Conservation (phyloP, 2,888 invertebrate species). For the Teinopalpus imperialis region DNA sequence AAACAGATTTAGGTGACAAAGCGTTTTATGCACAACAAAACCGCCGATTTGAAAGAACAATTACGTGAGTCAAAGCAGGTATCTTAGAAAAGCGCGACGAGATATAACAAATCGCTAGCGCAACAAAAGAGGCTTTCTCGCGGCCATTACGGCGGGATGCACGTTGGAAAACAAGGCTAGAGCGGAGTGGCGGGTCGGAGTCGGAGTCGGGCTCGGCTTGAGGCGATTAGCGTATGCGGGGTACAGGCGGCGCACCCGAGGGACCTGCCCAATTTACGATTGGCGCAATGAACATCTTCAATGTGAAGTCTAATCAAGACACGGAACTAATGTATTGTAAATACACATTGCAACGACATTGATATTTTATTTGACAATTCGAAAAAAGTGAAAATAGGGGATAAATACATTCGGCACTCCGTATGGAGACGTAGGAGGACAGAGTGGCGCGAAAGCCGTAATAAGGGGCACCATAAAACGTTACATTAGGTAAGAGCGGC, state of each 20-base stretch:
- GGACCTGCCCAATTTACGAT: constrained; percentile 66
- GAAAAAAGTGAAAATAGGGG: constrained; percentile 21
- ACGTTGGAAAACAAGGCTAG: constrained; percentile 48
- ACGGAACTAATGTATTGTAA: constrained; percentile 33
- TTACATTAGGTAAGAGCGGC: constrained; percentile 81
- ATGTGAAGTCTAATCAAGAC: constrained; percentile 63
- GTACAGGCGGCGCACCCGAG: constrained; percentile 46
- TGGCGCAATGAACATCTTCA: constrained; percentile 76
- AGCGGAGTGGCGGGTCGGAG: constrained; percentile 50
- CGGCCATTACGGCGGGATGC: constrained; percentile 73
- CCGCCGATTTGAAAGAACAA: constrained; percentile 77
- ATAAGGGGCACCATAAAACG: constrained; percentile 81
- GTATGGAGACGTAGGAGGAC: constrained; percentile 48
- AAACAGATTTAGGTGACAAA: constrained; percentile 77
- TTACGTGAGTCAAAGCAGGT: constrained; percentile 77
- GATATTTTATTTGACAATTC: constrained; percentile 19
- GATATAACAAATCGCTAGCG: constrained; percentile 77
- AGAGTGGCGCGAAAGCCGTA: constrained; percentile 67
- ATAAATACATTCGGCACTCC: constrained; percentile 58
- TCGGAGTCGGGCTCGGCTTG: constrained; percentile 45
- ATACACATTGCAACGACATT: background rate
- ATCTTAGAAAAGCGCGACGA: constrained; percentile 70
- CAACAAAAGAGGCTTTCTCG: constrained; percentile 80
- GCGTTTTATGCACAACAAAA: constrained; percentile 76
- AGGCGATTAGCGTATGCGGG: constrained; percentile 70